These are phyloP conservation scores for Neolamprologus tretocephalus DNA, from an alignment of 2,113 vertebrate genomes.

Conservation along the genomic window DNA sequence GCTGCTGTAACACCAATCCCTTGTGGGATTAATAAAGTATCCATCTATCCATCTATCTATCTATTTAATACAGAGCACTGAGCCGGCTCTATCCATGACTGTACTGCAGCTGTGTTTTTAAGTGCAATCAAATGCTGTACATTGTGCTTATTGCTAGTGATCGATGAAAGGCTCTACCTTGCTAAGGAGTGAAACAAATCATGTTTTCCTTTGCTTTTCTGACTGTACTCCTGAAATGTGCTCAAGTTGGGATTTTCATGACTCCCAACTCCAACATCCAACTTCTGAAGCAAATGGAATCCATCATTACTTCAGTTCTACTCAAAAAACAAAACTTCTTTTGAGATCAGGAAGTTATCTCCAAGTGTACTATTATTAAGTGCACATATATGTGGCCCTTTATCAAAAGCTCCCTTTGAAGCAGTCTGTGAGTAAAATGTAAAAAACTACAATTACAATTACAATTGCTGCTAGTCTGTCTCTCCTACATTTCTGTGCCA, in stretches of 20 bases:
- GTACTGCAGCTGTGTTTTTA: background rate
- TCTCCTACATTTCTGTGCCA: background rate
- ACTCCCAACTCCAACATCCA: background rate
- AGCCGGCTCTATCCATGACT: background rate
- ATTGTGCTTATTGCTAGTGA: background rate
- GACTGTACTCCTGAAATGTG: background rate
- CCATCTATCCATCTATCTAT: background rate
- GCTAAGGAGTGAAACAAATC: background rate
- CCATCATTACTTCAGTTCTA: background rate
- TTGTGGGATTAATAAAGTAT: background rate
- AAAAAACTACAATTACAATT: background rate
- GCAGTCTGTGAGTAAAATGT: background rate
- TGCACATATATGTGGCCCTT: background rate
- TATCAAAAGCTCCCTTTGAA: background rate
- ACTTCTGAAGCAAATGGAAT: background rate
- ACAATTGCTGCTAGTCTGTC: background rate
- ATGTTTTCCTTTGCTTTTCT: background rate
- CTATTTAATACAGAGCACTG: background rate
- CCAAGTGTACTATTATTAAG: background rate
- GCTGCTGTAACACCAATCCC: background rate
- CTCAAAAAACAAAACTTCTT: rapidly evolving
- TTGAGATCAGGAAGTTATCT: background rate
- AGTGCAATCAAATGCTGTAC: background rate
- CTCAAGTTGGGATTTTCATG: background rate
- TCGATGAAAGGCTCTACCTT: rapidly evolving